These are phyloP conservation scores for Matsumurasca onukii DNA, from an alignment of 1,140 invertebrate species.

Conservation along the genomic window DNA sequence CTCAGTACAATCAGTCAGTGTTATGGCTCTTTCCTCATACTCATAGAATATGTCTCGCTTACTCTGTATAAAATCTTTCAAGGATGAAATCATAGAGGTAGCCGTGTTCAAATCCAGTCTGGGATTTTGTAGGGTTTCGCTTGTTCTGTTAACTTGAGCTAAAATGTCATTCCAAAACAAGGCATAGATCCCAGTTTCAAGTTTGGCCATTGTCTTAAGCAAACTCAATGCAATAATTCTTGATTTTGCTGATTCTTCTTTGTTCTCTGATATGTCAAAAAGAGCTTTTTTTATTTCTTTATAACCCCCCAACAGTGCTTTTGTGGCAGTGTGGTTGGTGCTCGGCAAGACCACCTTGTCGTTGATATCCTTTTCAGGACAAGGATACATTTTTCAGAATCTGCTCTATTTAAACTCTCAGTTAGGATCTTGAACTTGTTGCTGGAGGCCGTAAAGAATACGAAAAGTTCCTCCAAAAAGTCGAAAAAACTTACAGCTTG, in stretches of 20 bases:
- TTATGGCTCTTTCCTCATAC: neutral
- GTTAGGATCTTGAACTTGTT: neutral
- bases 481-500: neutral
- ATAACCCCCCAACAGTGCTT: neutral
- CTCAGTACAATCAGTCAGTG: neutral
- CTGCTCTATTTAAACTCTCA: neutral
- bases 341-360: slow-evolving; percentile 14
- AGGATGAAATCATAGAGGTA: neutral
- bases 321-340: slow-evolving; percentile 3
- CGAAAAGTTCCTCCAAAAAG: slow-evolving; percentile 36
- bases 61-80: neutral
- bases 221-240: neutral
- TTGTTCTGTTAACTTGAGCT: neutral
- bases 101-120: too few species aligned
- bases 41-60: neutral
- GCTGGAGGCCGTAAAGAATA: neutral
- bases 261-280: neutral
- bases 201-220: neutral
- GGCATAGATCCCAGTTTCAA: neutral
- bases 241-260: neutral
- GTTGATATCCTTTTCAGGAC: neutral
- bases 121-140: neutral
- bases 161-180: neutral
- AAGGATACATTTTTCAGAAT: neutral
- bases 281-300: neutral